Percentiles rank a stretch among this genome's conserved stretches.
These are phyloP conservation scores for Danaus melanippus DNA, from an alignment of 1,140 invertebrate species.

Conservation along the genomic window DNA sequence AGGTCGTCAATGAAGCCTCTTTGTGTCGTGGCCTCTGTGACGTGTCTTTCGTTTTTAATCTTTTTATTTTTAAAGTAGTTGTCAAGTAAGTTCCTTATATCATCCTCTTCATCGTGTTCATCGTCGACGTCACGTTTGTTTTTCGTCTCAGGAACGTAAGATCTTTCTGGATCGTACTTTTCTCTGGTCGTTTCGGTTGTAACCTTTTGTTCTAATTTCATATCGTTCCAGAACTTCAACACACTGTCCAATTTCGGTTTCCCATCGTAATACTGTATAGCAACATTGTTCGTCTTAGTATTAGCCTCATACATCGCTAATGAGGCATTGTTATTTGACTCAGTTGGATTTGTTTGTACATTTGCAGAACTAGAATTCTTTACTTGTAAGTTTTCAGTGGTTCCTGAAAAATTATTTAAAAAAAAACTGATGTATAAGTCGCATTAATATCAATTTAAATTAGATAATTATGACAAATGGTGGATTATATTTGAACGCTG, in stretches of 20 bases:
- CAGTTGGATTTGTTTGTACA: neutral
- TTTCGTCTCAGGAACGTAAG: too few relatives aligned
- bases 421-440: too few relatives aligned
- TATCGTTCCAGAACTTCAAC: slow-evolving; percentile 26
- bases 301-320: neutral
- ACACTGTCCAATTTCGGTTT: slow-evolving; percentile 25
- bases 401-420: too few relatives aligned
- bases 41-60: neutral
- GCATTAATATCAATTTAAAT: too few relatives aligned
- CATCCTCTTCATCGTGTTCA: neutral
- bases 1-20: too few relatives aligned
- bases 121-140: too few relatives aligned
- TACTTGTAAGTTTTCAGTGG: too few relatives aligned
- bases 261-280: slow-evolving; percentile 19
- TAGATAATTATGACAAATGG: neutral
- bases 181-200: slow-evolving; percentile 7
- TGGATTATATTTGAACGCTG: neutral
- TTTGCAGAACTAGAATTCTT: too few relatives aligned
- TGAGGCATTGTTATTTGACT: neutral
- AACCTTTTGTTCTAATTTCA: slow-evolving; percentile 1
- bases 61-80: slow-evolving; percentile 8
- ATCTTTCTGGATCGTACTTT: slow-evolving; percentile 4
- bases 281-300: slow-evolving; percentile 8
- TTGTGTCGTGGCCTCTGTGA: too few relatives aligned
- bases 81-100: slow-evolving; percentile 6